These are phyloP conservation scores for Protomyctophum bolini DNA, from an alignment of 2,113 vertebrate genomes.

Conservation along the genomic window DNA sequence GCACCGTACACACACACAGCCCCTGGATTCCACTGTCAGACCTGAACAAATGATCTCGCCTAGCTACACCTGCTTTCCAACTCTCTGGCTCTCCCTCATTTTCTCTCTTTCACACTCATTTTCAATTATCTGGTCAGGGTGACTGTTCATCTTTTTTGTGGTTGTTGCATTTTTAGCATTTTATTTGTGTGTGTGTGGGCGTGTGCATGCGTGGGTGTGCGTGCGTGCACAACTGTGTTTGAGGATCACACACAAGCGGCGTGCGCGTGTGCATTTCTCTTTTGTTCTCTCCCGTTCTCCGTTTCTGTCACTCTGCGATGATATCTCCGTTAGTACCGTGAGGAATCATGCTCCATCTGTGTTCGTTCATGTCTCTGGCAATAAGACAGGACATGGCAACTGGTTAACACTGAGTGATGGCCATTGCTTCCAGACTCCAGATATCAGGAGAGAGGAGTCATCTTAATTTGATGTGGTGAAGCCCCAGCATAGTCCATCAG, in stretches of 20 bases:
- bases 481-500: constrained; percentile 23
- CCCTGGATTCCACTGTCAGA: not conserved
- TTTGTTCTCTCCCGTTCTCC: not conserved
- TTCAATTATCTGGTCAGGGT: too few species aligned
- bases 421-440: not conserved
- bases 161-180: too few species aligned
- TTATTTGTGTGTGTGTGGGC: not conserved
- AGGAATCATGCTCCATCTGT: not conserved
- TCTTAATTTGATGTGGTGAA: not conserved
- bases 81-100: not conserved
- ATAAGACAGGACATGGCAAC: constrained; percentile 1
- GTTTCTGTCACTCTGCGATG: not conserved
- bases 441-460: not conserved
- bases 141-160: too few species aligned
- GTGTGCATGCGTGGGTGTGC: too few species aligned
- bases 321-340: not conserved
- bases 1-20: not conserved
- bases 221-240: too few species aligned
- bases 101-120: not conserved
- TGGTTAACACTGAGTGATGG: constrained; percentile 36
- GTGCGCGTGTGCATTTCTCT: not conserved
- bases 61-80: not conserved
- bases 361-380: not conserved
- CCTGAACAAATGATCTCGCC: not conserved
- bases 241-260: too few species aligned